phyloP scores from a whole-genome alignment of 2,888 invertebrate species.

The Pasiphila rectangulata region DNA sequence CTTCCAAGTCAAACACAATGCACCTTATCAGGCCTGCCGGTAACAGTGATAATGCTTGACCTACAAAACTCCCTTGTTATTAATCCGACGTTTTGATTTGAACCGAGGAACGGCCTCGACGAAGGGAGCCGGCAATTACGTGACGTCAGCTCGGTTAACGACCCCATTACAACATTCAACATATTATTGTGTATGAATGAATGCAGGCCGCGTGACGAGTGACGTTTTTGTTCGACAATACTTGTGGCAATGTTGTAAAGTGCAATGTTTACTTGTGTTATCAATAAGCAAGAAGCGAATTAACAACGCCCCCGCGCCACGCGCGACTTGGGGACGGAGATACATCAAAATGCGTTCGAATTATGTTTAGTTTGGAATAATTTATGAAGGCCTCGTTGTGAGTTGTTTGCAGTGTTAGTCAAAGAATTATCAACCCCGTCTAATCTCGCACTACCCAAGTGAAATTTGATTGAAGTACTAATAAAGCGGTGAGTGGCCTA shows the following conservation, averaged over 20 bases:
- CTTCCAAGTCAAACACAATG: slow-evolving; percentile 5
- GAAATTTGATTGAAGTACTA: slow-evolving; percentile 56
- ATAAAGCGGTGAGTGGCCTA: slow-evolving; percentile 60
- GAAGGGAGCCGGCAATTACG: slow-evolving; percentile 78
- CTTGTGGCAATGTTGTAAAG: slow-evolving; percentile 47
- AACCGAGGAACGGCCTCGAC: slow-evolving; percentile 57
- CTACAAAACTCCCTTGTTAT: slow-evolving; percentile 78
- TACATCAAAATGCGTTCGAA: too few relatives aligned
- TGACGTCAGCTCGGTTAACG: slow-evolving; percentile 79
- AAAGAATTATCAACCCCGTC: slow-evolving; percentile 1
- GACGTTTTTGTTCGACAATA: slow-evolving; percentile 66
- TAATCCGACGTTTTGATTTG: slow-evolving; percentile 78
- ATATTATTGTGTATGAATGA: slow-evolving; percentile 77
- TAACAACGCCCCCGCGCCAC: background rate
- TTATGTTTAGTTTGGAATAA: too few relatives aligned
- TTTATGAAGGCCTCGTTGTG: too few relatives aligned
- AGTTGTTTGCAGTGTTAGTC: background rate
- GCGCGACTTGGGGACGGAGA: slow-evolving; percentile 6
- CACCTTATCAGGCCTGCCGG: slow-evolving; percentile 34
- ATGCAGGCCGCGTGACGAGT: slow-evolving; percentile 74
- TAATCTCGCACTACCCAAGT: slow-evolving; percentile 33
- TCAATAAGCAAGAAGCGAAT: slow-evolving; percentile 13
- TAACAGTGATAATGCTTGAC: slow-evolving; percentile 72
- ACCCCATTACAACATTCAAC: slow-evolving; percentile 78
- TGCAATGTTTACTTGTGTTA: slow-evolving; percentile 34